Conservation (phyloP, 2,888 invertebrate species). For the Lithophane leautieri region DNA sequence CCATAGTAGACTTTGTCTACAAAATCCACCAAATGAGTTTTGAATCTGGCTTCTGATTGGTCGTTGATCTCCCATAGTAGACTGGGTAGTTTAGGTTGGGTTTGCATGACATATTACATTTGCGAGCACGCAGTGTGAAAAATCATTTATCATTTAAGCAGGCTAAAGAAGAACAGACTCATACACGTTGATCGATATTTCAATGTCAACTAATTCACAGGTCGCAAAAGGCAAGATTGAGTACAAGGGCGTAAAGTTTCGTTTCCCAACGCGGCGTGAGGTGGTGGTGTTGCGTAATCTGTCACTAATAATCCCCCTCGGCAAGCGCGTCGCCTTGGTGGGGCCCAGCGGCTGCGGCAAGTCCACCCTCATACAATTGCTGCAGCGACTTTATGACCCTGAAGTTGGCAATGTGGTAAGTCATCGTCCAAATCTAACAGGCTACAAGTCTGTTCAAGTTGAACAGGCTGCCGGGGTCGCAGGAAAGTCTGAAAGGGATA, state of each 20-base stretch:
- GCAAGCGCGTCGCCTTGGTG: slow-evolving; percentile 94
- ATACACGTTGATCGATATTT: neutral
- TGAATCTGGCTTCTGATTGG: no score
- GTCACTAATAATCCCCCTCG: slow-evolving; percentile 92
- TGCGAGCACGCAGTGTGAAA: no score
- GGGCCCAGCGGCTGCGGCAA: slow-evolving; percentile 96
- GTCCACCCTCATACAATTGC: slow-evolving; percentile 94
- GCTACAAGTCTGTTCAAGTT: no score
- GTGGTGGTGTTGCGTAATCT: slow-evolving; percentile 93
- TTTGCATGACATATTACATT: no score
- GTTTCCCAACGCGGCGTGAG: slow-evolving; percentile 95
- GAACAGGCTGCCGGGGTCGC: neutral
- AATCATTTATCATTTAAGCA: neutral
- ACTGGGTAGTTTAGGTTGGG: no score
- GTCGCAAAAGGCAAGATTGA: slow-evolving; percentile 92
- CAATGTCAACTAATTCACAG: slow-evolving; percentile 72
- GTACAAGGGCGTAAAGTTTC: slow-evolving; percentile 93
- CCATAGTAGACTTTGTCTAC: no score
- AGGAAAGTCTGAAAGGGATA: no score
- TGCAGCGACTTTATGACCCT: slow-evolving; percentile 95
- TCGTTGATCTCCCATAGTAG: no score
- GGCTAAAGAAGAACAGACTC: neutral
- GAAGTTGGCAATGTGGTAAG: slow-evolving; percentile 90
- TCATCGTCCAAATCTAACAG: neutral
- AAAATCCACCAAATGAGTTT: no score